A percentile compares a stretch with the other conserved stretches of the same genome.
These are phyloP conservation scores for Anarhynchus alexandrinus DNA, from an alignment of 2,113 vertebrate genomes.

Conservation along the genomic window DNA sequence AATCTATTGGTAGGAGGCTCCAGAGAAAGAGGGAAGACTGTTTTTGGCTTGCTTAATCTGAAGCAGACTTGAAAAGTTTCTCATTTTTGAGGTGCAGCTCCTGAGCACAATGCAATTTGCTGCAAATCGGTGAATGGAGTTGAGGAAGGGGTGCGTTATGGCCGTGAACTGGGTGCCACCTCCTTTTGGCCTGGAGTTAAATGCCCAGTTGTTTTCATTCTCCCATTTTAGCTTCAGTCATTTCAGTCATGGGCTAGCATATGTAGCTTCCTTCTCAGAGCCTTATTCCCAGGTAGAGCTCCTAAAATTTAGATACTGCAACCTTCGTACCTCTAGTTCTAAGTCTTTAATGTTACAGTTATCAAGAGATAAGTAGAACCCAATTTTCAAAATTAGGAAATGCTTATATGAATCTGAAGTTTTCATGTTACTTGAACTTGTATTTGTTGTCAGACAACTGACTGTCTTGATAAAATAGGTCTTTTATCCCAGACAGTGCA, in stretches of 20 bases:
- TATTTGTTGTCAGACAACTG: not conserved
- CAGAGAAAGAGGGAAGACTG: not conserved
- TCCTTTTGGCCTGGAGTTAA: not conserved
- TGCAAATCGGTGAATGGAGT: not conserved
- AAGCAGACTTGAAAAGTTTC: not conserved
- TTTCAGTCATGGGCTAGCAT: not conserved
- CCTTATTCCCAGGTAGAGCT: not conserved
- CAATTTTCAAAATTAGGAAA: not conserved
- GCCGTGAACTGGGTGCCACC: not conserved
- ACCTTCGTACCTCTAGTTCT: accelerated
- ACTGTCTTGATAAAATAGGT: not conserved
- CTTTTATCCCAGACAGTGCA: not conserved
- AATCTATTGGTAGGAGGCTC: not conserved
- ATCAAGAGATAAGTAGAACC: not conserved
- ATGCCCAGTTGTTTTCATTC: not conserved
- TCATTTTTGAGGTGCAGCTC: not conserved
- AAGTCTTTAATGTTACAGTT: not conserved
- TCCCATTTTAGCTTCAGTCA: not conserved
- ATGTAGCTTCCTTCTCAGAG: not conserved
- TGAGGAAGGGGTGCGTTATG: not conserved
- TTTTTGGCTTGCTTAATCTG: not conserved
- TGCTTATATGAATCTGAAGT: not conserved
- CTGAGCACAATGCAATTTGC: not conserved
- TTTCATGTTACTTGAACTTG: not conserved
- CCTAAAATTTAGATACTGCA: not conserved